A percentile compares a stretch with the other conserved stretches of the same genome.
Conservation (phyloP, 2,888 invertebrate genomes). For the Brachyopa scutellaris region DNA sequence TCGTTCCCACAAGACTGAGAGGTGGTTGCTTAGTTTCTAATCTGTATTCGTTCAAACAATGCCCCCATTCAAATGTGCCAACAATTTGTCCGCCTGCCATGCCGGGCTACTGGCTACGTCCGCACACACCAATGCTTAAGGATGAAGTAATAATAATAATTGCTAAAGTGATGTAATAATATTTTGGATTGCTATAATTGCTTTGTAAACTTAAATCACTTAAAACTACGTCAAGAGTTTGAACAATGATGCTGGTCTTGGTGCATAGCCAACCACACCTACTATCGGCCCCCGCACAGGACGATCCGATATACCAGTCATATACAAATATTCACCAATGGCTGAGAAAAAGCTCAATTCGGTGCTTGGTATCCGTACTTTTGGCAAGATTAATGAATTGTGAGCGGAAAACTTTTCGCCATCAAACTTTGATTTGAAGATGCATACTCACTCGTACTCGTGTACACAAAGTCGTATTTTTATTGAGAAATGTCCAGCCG, state of each 20-base stretch:
- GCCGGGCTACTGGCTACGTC: neutral
- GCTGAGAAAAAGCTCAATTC: slow-evolving; percentile 23
- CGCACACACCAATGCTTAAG: slow-evolving; percentile 14
- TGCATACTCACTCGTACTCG: too few species aligned
- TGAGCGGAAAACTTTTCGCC: slow-evolving; percentile 62
- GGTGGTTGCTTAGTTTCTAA: neutral
- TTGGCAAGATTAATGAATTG: slow-evolving; percentile 67
- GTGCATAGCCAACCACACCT: neutral
- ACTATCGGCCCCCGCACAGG: too few species aligned
- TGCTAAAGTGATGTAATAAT: slow-evolving; percentile 62
- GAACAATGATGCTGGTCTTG: slow-evolving; percentile 1
- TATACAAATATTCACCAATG: too few species aligned
- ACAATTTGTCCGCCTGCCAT: neutral
- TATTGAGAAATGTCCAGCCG: slow-evolving; percentile 52
- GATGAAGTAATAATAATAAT: slow-evolving; percentile 57
- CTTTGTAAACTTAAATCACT: slow-evolving; percentile 66
- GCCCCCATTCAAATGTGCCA: neutral
- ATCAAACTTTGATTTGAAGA: slow-evolving; percentile 64
- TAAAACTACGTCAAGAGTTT: slow-evolving; percentile 54
- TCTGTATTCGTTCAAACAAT: neutral
- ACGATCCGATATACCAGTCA: too few species aligned
- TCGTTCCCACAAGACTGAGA: neutral
- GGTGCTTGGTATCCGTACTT: slow-evolving; percentile 52
- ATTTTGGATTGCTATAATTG: slow-evolving; percentile 68
- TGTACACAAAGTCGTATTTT: too few species aligned